Conservation (phyloP, 2,888 invertebrate genomes). For the Apantesis nais region DNA sequence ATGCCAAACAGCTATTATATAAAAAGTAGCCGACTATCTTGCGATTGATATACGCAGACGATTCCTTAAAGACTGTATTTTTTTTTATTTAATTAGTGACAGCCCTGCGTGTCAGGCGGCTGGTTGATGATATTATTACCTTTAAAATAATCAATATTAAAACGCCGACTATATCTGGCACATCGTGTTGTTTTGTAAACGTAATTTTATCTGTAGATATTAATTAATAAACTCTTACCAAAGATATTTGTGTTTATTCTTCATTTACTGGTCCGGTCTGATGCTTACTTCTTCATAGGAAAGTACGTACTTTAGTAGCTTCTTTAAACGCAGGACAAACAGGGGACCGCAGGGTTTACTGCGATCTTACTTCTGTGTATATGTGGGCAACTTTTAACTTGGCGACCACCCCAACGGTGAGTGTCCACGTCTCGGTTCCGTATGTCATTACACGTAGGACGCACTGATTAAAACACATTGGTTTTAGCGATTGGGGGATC, state of each 20-base stretch:
- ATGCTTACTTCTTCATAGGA: background rate
- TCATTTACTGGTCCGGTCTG: background rate
- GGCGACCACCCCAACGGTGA: too few species aligned
- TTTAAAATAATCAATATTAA: conserved; percentile 29
- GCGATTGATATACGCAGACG: background rate
- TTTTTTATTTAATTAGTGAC: conserved; percentile 21
- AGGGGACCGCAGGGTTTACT: too few species aligned
- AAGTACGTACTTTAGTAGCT: background rate
- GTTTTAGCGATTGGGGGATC: too few species aligned
- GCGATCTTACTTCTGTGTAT: too few species aligned
- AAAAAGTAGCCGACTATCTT: background rate
- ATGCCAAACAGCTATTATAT: background rate
- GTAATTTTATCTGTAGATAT: conserved; percentile 61
- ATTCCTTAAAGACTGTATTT: background rate
- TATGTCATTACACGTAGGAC: too few species aligned
- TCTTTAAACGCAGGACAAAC: too few species aligned
- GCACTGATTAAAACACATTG: too few species aligned
- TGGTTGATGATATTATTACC: conserved; percentile 20
- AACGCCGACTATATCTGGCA: conserved; percentile 40
- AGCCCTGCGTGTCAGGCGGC: conserved; percentile 37
- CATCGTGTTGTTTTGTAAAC: conserved; percentile 63
- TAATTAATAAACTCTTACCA: conserved; percentile 76
- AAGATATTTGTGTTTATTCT: conserved; percentile 58
- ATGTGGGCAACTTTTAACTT: too few species aligned
- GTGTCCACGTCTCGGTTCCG: too few species aligned